Evolutionary conservation across 2,888 invertebrate species (phyloP).

Genomic region (Sepioteuthis lessoniana): DNA sequence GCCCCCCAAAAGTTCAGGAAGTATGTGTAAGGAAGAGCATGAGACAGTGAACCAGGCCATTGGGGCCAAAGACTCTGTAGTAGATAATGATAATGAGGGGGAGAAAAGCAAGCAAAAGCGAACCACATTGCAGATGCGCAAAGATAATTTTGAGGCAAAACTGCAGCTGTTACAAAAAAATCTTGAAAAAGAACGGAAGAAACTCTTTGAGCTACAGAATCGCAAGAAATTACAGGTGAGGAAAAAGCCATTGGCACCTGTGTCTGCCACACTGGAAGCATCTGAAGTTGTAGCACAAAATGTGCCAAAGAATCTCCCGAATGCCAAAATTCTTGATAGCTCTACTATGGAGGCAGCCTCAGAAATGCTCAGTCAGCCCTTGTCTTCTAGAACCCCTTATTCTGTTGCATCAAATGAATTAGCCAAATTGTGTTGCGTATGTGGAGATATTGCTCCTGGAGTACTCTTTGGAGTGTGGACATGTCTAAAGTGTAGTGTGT

Average conservation of each 20-base stretch:
- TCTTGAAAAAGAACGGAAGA: constrained; percentile 37
- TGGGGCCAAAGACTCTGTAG: background rate
- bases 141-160: background rate
- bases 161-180: background rate
- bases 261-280: background rate
- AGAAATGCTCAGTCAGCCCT: background rate
- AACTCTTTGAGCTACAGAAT: background rate
- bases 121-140: background rate
- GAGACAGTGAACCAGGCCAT: background rate
- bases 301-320: background rate
- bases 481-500: constrained; percentile 72
- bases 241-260: background rate
- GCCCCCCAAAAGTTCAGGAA: background rate
- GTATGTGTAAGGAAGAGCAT: background rate
- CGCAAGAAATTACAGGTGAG: background rate
- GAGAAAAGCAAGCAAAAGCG: background rate
- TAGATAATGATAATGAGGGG: background rate
- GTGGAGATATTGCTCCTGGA: constrained; percentile 73
- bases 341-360: background rate
- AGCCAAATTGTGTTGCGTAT: constrained; percentile 72
- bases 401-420: background rate
- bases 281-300: background rate
- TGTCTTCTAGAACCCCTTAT: background rate
- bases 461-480: constrained; percentile 73
- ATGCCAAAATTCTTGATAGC: background rate